Percentiles rank a stretch among this genome's conserved stretches.
phyloP scores from a whole-genome alignment of 2,113 vertebrate genomes.

The Mugil cephalus region DNA sequence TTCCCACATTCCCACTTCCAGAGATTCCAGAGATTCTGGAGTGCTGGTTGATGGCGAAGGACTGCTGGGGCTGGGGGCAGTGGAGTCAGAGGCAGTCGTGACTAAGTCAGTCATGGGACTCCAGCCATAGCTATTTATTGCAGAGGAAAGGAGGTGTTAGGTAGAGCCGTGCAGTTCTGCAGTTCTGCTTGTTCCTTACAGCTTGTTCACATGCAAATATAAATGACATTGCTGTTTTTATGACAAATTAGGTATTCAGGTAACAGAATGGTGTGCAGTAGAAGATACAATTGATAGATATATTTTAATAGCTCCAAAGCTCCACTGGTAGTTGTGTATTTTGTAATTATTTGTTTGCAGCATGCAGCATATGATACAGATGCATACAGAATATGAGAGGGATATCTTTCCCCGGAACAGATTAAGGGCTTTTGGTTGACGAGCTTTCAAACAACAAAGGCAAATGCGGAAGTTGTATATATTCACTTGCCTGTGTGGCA shows the following conservation, averaged over 20 bases:
- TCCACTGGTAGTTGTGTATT: no score
- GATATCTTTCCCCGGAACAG: no score
- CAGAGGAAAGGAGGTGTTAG: slow-evolving; percentile 83
- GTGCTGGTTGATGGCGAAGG: slow-evolving; percentile 66
- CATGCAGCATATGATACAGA: no score
- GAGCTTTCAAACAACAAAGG: not conserved
- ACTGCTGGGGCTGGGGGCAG: slow-evolving; percentile 43
- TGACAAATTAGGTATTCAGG: not conserved
- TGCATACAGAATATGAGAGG: no score
- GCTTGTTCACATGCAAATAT: not conserved
- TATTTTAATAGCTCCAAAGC: no score
- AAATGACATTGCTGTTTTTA: not conserved
- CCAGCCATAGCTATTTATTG: slow-evolving; percentile 87
- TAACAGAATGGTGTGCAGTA: slow-evolving; percentile 30
- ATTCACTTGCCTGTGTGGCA: not conserved
- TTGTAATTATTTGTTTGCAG: no score
- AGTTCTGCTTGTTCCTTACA: slow-evolving; percentile 4
- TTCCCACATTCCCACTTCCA: slow-evolving; percentile 68
- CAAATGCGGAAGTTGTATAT: not conserved
- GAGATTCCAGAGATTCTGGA: slow-evolving; percentile 86
- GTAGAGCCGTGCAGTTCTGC: slow-evolving; percentile 75
- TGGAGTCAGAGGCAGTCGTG: slow-evolving; percentile 54
- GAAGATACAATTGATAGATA: slow-evolving; percentile 2
- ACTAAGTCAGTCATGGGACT: slow-evolving; percentile 84
- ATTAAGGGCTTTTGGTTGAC: no score